Evolutionary conservation across 2,888 invertebrate species (phyloP).

Genomic region (Drymonia ruficornis): DNA sequence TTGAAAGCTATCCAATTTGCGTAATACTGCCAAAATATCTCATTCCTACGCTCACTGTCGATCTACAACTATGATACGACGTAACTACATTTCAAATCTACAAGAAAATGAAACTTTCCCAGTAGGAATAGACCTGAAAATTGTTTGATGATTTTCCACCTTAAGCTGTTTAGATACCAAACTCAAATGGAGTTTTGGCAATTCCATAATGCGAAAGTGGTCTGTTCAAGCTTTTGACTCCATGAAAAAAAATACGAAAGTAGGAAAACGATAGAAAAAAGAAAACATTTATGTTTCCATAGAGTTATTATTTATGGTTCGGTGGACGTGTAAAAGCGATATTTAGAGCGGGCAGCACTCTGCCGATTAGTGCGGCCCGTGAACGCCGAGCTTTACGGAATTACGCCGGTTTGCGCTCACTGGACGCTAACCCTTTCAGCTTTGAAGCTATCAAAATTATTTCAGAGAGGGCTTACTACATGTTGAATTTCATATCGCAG

Average conservation of each 20-base stretch:
- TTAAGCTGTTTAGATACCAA: conserved; percentile 53
- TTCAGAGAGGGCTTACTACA: conserved; percentile 60
- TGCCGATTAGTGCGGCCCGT: conserved; percentile 77
- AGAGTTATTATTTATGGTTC: conserved; percentile 83
- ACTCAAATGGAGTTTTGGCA: conserved; percentile 81
- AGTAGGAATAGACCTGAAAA: conserved; percentile 35
- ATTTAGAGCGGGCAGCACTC: conserved; percentile 80
- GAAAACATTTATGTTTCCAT: conserved; percentile 83
- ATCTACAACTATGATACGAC: conserved; percentile 45
- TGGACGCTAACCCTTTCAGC: conserved; percentile 72
- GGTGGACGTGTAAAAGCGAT: conserved; percentile 81
- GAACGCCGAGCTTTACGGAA: conserved; percentile 58
- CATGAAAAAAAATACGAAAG: conserved; percentile 81
- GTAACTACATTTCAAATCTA: conserved; percentile 33
- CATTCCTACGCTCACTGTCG: conserved; percentile 82
- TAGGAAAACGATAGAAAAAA: conserved; percentile 83
- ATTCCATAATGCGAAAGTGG: conserved; percentile 85
- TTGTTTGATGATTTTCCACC: conserved; percentile 19
- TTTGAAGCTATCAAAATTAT: conserved; percentile 79
- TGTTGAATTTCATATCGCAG: conserved; percentile 52
- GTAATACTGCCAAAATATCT: conserved; percentile 85
- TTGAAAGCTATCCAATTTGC: conserved; percentile 86
- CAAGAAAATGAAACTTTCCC: conserved; percentile 37
- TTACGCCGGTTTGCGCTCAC: conserved; percentile 59
- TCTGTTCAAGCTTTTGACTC: conserved; percentile 85